A percentile compares a stretch with the other conserved stretches of the same genome.
These are phyloP conservation scores for Oceanites oceanicus DNA, from an alignment of 2,113 vertebrate genomes.

Conservation along the genomic window DNA sequence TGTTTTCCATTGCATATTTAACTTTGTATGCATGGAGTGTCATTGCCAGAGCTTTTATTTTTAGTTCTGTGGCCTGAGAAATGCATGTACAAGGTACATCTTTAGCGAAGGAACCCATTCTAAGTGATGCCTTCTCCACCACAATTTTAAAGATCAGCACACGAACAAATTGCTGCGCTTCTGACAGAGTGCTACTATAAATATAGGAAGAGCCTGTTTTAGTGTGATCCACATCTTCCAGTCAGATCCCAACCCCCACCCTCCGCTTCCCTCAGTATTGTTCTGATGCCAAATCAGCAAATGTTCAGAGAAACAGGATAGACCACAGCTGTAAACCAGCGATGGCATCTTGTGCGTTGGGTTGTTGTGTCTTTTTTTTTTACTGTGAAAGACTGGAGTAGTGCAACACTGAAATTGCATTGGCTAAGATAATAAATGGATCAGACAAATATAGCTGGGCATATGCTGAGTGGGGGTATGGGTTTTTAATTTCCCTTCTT, in stretches of 20 bases:
- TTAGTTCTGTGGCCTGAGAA: not conserved
- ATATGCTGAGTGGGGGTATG: slow-evolving; percentile 34
- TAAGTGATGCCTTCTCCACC: not conserved
- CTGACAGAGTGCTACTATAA: accelerated
- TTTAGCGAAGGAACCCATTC: not conserved
- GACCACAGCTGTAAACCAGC: slow-evolving; percentile 32
- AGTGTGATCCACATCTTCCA: not conserved
- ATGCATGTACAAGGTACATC: not conserved
- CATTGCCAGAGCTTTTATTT: not conserved
- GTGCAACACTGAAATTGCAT: not conserved
- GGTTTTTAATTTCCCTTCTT: slow-evolving; percentile 57
- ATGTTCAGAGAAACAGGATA: slow-evolving; percentile 49
- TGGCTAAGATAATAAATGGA: slow-evolving; percentile 31
- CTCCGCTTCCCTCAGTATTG: not conserved
- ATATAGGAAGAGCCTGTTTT: not conserved
- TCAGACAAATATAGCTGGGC: slow-evolving; percentile 50
- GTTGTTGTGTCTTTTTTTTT: not conserved
- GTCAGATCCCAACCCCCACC: not conserved
- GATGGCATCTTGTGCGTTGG: not conserved
- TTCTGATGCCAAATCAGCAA: slow-evolving; percentile 46
- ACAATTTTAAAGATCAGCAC: not conserved
- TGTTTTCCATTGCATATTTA: slow-evolving; percentile 38
- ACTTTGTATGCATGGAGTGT: not conserved
- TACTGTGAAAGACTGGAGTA: not conserved
- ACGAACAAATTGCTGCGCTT: slow-evolving; percentile 10